phyloP scores from a whole-genome alignment of 1,140 invertebrate species.

The Drosophila ficusphila region DNA sequence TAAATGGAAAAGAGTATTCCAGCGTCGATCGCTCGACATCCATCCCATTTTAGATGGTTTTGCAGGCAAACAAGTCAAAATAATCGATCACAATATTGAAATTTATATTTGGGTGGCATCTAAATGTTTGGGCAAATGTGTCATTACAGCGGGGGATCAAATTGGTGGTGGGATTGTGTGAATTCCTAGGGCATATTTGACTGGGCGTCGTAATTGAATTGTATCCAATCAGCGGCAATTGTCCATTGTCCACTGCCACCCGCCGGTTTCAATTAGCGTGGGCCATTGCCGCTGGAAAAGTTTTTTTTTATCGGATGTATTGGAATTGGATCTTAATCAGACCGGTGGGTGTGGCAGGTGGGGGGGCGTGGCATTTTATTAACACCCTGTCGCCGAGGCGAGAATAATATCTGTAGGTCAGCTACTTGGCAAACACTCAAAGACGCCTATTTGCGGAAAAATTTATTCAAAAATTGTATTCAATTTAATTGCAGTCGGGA shows the following conservation, averaged over 20 bases:
- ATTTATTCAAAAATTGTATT: constrained; percentile 18
- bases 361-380: constrained; percentile 41
- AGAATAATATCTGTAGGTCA: constrained; percentile 35
- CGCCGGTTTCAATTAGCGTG: constrained; percentile 42
- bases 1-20: constrained; percentile 36
- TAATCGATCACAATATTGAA: constrained; percentile 34
- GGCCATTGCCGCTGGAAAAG: constrained; percentile 43
- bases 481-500: constrained; percentile 27
- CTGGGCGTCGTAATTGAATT: constrained; percentile 48
- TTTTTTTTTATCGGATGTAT: constrained; percentile 42
- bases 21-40: constrained; percentile 13
- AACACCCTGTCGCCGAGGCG: constrained; percentile 15
- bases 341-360: constrained; percentile 18
- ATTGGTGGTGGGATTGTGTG: constrained; percentile 23
- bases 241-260: constrained; percentile 23
- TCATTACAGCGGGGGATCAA: constrained; percentile 38
- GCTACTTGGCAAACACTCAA: constrained; percentile 65
- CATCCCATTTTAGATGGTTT: neutral
- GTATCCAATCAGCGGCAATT: constrained; percentile 43
- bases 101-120: constrained; percentile 25
- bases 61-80: constrained; percentile 32
- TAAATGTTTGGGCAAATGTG: constrained; percentile 48
- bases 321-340: neutral
- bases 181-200: constrained; percentile 45
- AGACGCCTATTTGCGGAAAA: constrained; percentile 47